Evolutionary conservation across 1,140 invertebrate genomes (phyloP).

Genomic region (Zaprionus inermis): DNA sequence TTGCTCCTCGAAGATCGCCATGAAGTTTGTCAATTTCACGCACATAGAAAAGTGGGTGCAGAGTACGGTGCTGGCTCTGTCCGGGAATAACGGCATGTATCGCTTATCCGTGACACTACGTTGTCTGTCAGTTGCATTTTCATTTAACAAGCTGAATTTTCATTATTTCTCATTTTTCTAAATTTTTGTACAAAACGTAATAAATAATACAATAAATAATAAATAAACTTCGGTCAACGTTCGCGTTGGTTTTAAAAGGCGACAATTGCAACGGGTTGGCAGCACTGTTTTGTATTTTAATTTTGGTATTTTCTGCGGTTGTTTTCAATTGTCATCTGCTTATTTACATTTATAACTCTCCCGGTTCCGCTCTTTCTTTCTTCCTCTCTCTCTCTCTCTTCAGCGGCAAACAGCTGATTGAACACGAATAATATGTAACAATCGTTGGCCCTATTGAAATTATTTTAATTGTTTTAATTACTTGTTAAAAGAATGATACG

Average conservation of each 20-base stretch:
- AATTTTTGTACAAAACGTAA: too few species aligned
- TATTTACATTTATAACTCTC: background rate
- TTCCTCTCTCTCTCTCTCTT: background rate
- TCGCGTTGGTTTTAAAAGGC: background rate
- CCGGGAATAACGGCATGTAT: background rate
- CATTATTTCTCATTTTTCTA: background rate
- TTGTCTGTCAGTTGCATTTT: constrained; percentile 1
- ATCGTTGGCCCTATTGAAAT: constrained; percentile 18
- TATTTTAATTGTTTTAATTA: background rate
- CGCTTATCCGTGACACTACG: background rate
- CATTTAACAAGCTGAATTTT: background rate
- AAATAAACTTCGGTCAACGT: background rate
- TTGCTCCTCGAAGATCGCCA: constrained; percentile 7
- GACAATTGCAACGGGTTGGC: constrained; percentile 16
- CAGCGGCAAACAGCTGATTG: constrained; percentile 49
- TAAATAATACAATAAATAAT: too few species aligned
- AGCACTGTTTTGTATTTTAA: constrained; percentile 8
- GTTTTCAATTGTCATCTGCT: background rate
- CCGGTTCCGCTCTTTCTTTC: too few species aligned
- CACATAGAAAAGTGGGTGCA: constrained; percentile 34
- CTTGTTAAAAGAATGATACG: constrained; percentile 37
- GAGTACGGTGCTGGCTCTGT: background rate
- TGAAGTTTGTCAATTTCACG: constrained; percentile 49
- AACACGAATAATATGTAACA: constrained; percentile 43
- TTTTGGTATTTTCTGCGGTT: background rate